Percentiles rank a stretch among this genome's conserved stretches.
phyloP scores from a whole-genome alignment of 2,888 invertebrate genomes.

The Pachymerium ferrugineum region DNA sequence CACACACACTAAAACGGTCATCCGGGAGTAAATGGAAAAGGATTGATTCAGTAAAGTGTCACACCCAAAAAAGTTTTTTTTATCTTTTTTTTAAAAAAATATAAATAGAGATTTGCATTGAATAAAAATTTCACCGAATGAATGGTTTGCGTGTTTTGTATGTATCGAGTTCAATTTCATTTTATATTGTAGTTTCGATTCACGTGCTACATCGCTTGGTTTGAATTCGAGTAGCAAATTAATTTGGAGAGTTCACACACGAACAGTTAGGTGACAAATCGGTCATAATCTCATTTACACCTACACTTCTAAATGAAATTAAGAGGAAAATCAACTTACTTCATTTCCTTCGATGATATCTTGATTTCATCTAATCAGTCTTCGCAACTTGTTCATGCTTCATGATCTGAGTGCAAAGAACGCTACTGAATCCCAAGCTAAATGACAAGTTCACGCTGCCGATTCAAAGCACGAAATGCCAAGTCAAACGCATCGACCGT shows the following conservation, averaged over 20 bases:
- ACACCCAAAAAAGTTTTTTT: no score
- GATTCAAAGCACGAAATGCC: slow-evolving; percentile 3
- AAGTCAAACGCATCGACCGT: slow-evolving; percentile 4
- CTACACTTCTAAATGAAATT: background rate
- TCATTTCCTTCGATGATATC: background rate
- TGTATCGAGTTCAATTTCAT: background rate
- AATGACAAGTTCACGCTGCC: background rate
- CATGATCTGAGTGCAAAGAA: background rate
- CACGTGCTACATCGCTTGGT: background rate
- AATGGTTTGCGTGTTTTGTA: no score
- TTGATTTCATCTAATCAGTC: background rate
- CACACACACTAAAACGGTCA: background rate
- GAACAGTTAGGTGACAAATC: background rate
- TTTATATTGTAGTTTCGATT: background rate
- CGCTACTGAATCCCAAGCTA: background rate
- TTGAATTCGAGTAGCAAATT: background rate
- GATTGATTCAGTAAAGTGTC: background rate
- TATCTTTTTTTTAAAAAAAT: background rate
- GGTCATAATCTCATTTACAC: background rate
- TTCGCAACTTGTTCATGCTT: background rate
- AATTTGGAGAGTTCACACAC: background rate
- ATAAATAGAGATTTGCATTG: background rate
- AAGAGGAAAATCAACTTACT: background rate
- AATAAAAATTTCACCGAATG: background rate
- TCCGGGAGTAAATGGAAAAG: background rate